Evolutionary conservation across 2,113 vertebrate genomes (phyloP), one percentile per base, ranked within the genome.

Genomic region (Etia nguti): DNA sequence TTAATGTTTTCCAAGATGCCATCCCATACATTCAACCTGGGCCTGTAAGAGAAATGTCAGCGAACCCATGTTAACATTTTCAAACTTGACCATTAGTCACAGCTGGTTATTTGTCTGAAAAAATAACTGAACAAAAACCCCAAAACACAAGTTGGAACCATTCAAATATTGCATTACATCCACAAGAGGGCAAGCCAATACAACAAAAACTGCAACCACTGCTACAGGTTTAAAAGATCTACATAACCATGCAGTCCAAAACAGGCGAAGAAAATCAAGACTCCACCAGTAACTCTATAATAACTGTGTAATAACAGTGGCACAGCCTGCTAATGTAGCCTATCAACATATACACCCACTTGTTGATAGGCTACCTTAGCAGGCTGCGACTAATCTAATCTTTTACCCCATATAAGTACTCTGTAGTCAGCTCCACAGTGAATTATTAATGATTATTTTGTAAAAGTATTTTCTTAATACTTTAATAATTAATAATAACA

Each of bases 151-250:
- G 46, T 77, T 34, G 13, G 16, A 52, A n/a, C 2, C 73, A 77
- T 52, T 77, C 26, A 77, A 29, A 52, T 34, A 77, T 52, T 77
- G 26, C 16, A 4, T 50, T 77, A 31, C 2, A 52, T 77, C 73
- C 73, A 77, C 73, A 77, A 52, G 73, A 77, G 73, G 24, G 73
- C 73, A 77, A 77, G 46, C 73, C 73, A 77, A 29, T 52, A 50
- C 46, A 31, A 77, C 73, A 20, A 52, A 77, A 50, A 18, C 43
- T 50, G 26, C 16, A 20, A 77, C 70, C 31, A 77, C 43, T 50
- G 43, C 9, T 50, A 50, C 43, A 50, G 16, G 1, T 2, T 20
- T 20, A n/a, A 31, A 50, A 77, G 8, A 50, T 20, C 46, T 12
- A 50, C 6, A 77, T 77, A 48, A 29, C 43, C 43, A 6, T 13